These are phyloP conservation scores for Ryuthela nishihirai DNA, from an alignment of 2,888 invertebrate genomes.

Conservation along the genomic window DNA sequence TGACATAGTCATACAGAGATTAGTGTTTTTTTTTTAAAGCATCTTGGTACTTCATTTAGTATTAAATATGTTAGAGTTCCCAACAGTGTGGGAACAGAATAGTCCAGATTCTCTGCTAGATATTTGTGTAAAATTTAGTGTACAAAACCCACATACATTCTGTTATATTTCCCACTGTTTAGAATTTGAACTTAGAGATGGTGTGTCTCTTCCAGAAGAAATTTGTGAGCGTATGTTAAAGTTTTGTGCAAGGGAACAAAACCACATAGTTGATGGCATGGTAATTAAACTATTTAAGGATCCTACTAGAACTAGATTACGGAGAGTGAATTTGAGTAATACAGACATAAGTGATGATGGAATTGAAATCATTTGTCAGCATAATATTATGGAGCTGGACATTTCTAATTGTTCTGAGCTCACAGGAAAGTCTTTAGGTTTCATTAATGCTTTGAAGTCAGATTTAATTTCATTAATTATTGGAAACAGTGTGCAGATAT, in stretches of 20 bases:
- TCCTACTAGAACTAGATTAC: slow-evolving; percentile 63
- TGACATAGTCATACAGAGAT: no score
- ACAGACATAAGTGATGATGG: slow-evolving; percentile 68
- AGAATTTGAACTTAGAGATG: slow-evolving; percentile 58
- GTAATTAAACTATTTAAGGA: slow-evolving; percentile 69
- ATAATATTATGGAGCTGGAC: slow-evolving; percentile 69
- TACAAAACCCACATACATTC: slow-evolving; percentile 62
- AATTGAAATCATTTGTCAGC: slow-evolving; percentile 65
- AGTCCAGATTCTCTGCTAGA: slow-evolving; percentile 62
- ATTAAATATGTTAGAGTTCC: slow-evolving; percentile 21
- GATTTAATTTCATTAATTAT: slow-evolving; percentile 16
- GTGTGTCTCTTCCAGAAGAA: slow-evolving; percentile 64
- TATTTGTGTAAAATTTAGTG: slow-evolving; percentile 54
- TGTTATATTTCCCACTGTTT: slow-evolving; percentile 55
- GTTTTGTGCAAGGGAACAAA: slow-evolving; percentile 44
- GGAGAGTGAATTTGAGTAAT: slow-evolving; percentile 65
- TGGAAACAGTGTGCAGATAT: slow-evolving; percentile 19
- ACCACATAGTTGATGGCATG: slow-evolving; percentile 60
- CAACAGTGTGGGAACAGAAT: slow-evolving; percentile 26
- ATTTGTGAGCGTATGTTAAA: slow-evolving; percentile 67
- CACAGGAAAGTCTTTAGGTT: slow-evolving; percentile 61
- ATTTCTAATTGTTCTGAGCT: slow-evolving; percentile 69
- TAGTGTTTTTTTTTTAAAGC: no score
- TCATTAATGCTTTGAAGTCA: slow-evolving; percentile 58
- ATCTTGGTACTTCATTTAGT: no score